Percentiles rank a stretch among this genome's conserved stretches.
Conservation (phyloP, 2,797 vertebrate species). For the Melopsittacus undulatus region DNA sequence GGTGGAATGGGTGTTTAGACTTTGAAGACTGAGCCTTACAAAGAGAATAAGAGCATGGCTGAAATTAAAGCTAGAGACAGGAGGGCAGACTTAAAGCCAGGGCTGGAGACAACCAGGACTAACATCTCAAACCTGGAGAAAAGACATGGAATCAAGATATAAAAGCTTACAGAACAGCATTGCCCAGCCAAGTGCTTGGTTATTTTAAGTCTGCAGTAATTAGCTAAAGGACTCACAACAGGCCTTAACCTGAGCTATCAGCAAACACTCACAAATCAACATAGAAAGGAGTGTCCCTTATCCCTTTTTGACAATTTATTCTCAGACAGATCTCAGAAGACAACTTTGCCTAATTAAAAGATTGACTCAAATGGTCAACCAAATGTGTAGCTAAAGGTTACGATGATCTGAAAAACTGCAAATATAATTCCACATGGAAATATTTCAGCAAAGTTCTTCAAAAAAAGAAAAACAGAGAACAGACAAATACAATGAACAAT, state of each 20-base stretch:
- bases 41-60: not conserved
- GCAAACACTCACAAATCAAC: not conserved
- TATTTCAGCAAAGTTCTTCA: not conserved
- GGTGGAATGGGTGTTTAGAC: rapidly evolving
- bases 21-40: rapidly evolving
- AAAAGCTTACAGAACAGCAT: not conserved
- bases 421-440: not conserved
- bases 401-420: not conserved
- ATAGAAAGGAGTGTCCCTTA: not conserved
- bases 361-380: not conserved
- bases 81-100: not conserved
- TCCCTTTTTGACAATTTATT: not conserved
- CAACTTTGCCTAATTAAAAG: not conserved
- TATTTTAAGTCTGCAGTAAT: not conserved
- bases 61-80: not conserved
- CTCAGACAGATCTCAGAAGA: not conserved
- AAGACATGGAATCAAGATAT: not conserved
- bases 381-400: not conserved
- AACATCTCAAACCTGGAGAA: not conserved
- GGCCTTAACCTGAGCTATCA: not conserved
- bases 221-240: not conserved
- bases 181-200: rapidly evolving
- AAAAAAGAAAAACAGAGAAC: not conserved
- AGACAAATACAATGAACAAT: not conserved
- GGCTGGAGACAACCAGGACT: not conserved